phyloP scores from a whole-genome alignment of 35 echinoderm and acorn worm genomes.

The Lytechinus pictus region DNA sequence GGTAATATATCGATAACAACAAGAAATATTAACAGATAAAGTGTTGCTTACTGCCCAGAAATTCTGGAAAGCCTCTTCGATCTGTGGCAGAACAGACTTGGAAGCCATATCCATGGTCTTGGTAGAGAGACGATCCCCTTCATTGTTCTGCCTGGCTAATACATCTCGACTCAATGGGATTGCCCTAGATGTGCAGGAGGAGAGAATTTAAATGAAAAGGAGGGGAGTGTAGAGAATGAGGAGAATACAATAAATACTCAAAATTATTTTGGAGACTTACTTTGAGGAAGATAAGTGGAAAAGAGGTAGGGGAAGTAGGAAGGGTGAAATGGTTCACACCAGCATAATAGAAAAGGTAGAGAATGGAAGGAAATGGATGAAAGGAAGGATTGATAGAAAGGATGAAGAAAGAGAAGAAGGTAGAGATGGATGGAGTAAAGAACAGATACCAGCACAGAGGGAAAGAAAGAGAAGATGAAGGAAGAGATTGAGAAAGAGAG shows the following conservation, averaged over 20 bases:
- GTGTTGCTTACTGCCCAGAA: conserved; percentile 91
- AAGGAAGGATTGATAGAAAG: neutral
- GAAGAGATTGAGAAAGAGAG: too few species aligned
- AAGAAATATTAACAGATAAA: neutral
- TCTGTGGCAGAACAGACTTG: conserved; percentile 65
- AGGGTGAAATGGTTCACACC: neutral
- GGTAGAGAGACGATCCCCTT: conserved; percentile 74
- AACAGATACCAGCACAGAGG: neutral
- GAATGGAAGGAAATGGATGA: neutral
- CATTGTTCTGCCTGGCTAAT: conserved; percentile 55
- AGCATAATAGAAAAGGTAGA: neutral
- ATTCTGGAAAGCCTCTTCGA: conserved; percentile 76
- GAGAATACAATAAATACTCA: too few species aligned
- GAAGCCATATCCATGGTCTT: conserved; percentile 81
- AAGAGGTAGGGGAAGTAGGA: neutral
- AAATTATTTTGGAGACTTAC: too few species aligned
- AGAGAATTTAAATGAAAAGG: neutral
- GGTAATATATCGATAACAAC: neutral
- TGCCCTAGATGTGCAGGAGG: conserved; percentile 50
- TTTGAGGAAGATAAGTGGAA: neutral
- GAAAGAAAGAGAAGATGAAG: too few species aligned
- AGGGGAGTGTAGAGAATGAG: neutral
- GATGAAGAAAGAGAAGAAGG: neutral
- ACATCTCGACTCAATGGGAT: conserved; percentile 82
- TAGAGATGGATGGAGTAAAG: neutral